A percentile compares a stretch with the other conserved stretches of the same genome.
Evolutionary conservation across 2,888 invertebrate genomes (phyloP).

Genomic region (Diarsia rubi): DNA sequence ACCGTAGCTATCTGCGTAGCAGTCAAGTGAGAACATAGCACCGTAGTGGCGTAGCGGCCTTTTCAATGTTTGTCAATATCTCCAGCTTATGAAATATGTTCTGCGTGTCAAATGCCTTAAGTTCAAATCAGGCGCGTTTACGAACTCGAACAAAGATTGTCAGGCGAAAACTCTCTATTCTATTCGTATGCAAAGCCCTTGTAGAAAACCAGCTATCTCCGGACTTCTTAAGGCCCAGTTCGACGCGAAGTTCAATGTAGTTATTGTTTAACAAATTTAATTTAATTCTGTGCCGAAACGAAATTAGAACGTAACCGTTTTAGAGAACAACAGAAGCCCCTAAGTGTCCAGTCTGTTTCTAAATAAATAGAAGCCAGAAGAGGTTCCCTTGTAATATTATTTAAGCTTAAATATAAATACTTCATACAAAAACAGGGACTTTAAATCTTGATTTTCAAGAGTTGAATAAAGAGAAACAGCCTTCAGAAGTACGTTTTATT

Average conservation of each 20-base stretch:
- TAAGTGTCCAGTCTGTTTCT: not conserved
- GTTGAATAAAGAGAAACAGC: not conserved
- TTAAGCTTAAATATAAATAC: slow-evolving; percentile 3
- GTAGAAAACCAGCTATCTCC: not conserved
- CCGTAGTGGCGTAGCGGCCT: not conserved
- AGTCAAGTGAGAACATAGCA: slow-evolving; percentile 2
- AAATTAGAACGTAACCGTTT: not conserved
- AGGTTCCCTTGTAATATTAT: not conserved
- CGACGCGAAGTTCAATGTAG: not conserved
- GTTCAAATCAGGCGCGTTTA: not conserved
- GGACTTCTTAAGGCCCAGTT: not conserved
- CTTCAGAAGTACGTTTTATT: not conserved
- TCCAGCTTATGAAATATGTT: not conserved
- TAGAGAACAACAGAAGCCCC: not conserved
- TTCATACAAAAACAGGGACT: not conserved
- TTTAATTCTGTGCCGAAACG: not conserved
- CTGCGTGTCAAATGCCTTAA: not conserved
- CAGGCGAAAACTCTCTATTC: not conserved
- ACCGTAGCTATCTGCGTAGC: not conserved
- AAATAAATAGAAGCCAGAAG: slow-evolving; percentile 15
- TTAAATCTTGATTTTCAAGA: slow-evolving; percentile 2
- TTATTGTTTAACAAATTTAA: slow-evolving; percentile 19
- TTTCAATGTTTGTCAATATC: not conserved
- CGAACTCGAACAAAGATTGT: slow-evolving; percentile 16
- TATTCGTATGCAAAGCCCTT: not conserved